These are phyloP conservation scores for Acinonyx jubatus DNA, from an alignment of 2,113 vertebrate species.

Conservation along the genomic window DNA sequence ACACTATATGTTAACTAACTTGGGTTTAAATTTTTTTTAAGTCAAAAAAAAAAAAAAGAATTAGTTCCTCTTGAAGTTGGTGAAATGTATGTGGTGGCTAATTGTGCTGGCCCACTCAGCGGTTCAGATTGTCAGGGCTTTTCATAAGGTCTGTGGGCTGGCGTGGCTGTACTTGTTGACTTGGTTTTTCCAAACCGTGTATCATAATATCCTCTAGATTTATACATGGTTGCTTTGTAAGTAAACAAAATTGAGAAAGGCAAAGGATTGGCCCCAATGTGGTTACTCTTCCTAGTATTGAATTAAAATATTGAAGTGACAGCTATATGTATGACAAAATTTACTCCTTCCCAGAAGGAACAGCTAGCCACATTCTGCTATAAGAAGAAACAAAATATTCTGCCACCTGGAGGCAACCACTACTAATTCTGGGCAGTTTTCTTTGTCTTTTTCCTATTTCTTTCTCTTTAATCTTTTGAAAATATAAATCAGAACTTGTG, in stretches of 20 bases:
- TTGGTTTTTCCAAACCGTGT: not conserved
- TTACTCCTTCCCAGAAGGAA: not conserved
- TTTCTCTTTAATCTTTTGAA: not conserved
- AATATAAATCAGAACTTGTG: not conserved
- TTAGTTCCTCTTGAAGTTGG: not conserved
- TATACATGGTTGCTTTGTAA: not conserved
- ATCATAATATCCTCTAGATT: not conserved
- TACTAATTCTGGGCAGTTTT: not conserved
- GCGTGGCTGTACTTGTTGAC: not conserved
- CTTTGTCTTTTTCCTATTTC: not conserved
- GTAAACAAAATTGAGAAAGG: not conserved
- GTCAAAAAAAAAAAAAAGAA: not conserved
- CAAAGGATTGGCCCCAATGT: not conserved
- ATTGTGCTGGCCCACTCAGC: not conserved
- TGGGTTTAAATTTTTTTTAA: too few species aligned
- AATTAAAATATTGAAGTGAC: not conserved
- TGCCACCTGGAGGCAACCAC: not conserved
- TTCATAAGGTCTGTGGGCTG: not conserved
- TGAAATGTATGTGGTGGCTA: not conserved
- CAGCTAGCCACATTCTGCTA: not conserved
- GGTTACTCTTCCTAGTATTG: not conserved
- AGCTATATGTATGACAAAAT: not conserved
- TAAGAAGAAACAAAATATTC: not conserved
- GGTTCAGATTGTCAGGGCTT: not conserved
- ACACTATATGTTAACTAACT: too few species aligned